phyloP scores from a whole-genome alignment of 2,113 vertebrate species.

The Tautogolabrus adspersus region DNA sequence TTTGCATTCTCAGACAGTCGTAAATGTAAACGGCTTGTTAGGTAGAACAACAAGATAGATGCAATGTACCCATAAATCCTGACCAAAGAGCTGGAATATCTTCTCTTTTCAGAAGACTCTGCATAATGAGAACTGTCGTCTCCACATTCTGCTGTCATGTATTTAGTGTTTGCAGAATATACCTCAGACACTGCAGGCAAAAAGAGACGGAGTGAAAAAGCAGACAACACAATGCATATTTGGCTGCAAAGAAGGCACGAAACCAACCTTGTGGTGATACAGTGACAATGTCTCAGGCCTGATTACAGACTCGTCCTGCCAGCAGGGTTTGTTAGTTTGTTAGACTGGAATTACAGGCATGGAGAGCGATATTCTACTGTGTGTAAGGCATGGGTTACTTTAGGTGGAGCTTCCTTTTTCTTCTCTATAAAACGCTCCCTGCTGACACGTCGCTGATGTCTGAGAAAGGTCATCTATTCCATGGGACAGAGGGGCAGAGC shows the following conservation, averaged over 20 bases:
- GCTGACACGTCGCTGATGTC: constrained; percentile 44
- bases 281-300: constrained; percentile 64
- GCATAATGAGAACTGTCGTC: constrained; percentile 12
- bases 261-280: constrained; percentile 58
- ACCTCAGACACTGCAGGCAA: constrained; percentile 27
- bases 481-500: neutral
- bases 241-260: constrained; percentile 45
- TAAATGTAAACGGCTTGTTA: neutral
- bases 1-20: neutral
- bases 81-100: neutral
- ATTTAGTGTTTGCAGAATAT: constrained; percentile 37
- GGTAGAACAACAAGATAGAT: constrained; percentile 19
- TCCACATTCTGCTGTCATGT: constrained; percentile 12
- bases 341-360: constrained; percentile 64
- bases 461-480: constrained; percentile 27
- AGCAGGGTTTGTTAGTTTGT: constrained; percentile 46
- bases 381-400: constrained; percentile 42
- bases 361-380: constrained; percentile 47
- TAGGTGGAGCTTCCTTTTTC: constrained; percentile 74
- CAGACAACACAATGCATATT: constrained; percentile 45
- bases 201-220: constrained; percentile 19
- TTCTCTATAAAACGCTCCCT: constrained; percentile 50
- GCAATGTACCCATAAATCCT: neutral
- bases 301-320: constrained; percentile 62
- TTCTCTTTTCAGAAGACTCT: constrained; percentile 10